A percentile compares a stretch with the other conserved stretches of the same genome.
Evolutionary conservation across 92 coral and sea anemone genomes (phyloP).

Genomic region (Porites divaricata): DNA sequence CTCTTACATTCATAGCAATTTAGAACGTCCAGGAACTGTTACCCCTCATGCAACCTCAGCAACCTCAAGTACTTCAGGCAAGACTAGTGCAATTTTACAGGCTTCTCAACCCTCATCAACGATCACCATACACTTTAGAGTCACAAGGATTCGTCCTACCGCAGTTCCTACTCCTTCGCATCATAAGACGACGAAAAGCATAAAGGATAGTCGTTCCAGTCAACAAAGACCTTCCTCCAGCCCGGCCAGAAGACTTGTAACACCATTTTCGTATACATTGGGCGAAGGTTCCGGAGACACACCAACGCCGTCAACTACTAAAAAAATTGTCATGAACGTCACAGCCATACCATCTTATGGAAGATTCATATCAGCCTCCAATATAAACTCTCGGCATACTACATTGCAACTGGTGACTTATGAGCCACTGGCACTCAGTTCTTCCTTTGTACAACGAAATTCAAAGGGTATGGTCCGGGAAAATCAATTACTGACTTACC

Average conservation of each 20-base stretch:
- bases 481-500: background rate
- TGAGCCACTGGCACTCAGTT: background rate
- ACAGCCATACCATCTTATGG: background rate
- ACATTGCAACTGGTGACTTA: background rate
- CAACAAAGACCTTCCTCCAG: background rate
- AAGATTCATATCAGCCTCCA: background rate
- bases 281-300: background rate
- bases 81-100: too few species aligned
- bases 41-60: background rate
- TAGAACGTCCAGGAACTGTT: background rate
- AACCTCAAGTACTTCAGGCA: background rate
- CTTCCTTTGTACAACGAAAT: background rate
- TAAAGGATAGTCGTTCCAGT: background rate
- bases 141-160: too few species aligned
- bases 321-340: background rate
- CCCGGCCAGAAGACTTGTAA: background rate
- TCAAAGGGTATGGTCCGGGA: background rate
- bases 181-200: background rate
- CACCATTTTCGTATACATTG: background rate
- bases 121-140: background rate
- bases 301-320: background rate
- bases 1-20: background rate
- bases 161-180: background rate
- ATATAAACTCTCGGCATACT: background rate
- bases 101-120: background rate